Evolutionary conservation across 2,888 invertebrate genomes (phyloP), one percentile per base, ranked within the genome.

Genomic region (Heliothis peltigera): DNA sequence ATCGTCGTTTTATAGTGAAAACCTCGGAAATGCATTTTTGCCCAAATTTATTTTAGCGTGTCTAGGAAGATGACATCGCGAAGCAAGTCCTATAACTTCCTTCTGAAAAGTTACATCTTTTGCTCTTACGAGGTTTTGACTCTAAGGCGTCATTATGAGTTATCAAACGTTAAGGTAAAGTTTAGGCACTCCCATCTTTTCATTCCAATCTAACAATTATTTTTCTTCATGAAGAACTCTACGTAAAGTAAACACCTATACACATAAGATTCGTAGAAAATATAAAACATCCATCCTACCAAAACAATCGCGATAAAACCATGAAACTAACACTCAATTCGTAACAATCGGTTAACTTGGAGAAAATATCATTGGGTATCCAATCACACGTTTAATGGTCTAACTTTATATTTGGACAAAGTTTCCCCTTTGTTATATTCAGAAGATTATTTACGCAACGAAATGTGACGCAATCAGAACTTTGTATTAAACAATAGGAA

Each of bases 351-450:
- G 75, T 70, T 71, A 77, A 81, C 81, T 80, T 70, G 43, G 56
- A 58, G 80, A 72, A n/a, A 80, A 81, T 80, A 77, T 72, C 80
- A 80, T 80, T 72, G 66, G 66, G 64, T 65, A 77, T 80, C 77
- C 80, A 75, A 81, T 80, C 80, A 81, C 70, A 80, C 72, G 63
- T 77, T 71, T 75, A 77, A 82, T 75, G 68, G 66, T 19, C 48
- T 54, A 77, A 80, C 75, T 82, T 80, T 80, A 73, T 77, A 72
- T 75, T 75, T 77, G 68, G 62, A 21, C 54, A 18, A 70, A 79
- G 63, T 77, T 80, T 25, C 52, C 54, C 61, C 64, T 80, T 82
- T 80, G 82, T 81, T 77, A 65, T 67, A 59, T 68, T 68, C 67
- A 35, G 64, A 75, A 77, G 65, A 77, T 75, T 80, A 81, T 77